These are phyloP conservation scores for Nephrotoma appendiculata DNA, from an alignment of 2,888 invertebrate species.

Conservation along the genomic window DNA sequence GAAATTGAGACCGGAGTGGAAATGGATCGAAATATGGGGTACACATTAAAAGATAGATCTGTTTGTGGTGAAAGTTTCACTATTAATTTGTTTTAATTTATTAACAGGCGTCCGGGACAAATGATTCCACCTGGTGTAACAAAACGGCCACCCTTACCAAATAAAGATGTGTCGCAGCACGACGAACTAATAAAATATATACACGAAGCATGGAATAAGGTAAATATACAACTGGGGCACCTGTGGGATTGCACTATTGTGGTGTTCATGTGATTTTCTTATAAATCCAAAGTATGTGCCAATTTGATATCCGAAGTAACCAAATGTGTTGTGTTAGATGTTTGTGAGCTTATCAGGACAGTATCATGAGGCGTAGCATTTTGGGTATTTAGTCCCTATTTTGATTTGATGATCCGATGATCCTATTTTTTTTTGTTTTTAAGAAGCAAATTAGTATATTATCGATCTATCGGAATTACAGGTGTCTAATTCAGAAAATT, in stretches of 20 bases:
- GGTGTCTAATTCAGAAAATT: too few relatives aligned
- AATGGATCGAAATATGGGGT: constrained; percentile 3
- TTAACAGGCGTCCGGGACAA: constrained; percentile 24
- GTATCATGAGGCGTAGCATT: too few relatives aligned
- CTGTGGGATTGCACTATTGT: neutral
- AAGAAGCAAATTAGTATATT: too few relatives aligned
- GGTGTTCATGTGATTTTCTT: too few relatives aligned
- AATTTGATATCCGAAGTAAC: too few relatives aligned
- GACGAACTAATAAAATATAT: constrained; percentile 70
- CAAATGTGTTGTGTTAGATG: too few relatives aligned
- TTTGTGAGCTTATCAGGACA: too few relatives aligned
- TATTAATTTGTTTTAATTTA: constrained; percentile 8
- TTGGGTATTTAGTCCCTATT: too few relatives aligned
- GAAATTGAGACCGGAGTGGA: neutral
- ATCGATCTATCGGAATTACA: too few relatives aligned
- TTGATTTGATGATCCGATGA: too few relatives aligned
- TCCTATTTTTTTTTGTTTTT: too few relatives aligned
- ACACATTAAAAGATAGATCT: neutral
- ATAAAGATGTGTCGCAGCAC: constrained; percentile 35
- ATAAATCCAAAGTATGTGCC: too few relatives aligned
- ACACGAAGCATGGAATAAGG: constrained; percentile 62
- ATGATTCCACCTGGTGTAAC: constrained; percentile 17
- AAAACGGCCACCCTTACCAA: constrained; percentile 16
- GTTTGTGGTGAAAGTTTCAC: neutral
- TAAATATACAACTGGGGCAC: constrained; percentile 18